These are phyloP conservation scores for Silurus asotus DNA, from an alignment of 2,113 vertebrate genomes.

Conservation along the genomic window DNA sequence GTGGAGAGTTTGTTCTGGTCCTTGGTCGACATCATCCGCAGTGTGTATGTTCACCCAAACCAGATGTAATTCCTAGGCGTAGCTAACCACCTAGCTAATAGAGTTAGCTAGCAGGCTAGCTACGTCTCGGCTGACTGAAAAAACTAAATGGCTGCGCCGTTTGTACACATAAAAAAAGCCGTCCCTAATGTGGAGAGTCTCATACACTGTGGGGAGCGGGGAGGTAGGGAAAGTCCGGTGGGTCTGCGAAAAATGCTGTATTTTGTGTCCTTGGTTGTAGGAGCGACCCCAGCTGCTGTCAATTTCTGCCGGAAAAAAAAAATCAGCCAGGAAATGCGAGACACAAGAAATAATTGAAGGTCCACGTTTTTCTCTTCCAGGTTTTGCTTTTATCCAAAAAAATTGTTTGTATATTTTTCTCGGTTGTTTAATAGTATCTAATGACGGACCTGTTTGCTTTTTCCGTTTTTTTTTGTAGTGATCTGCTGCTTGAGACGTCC, in stretches of 20 bases:
- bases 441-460: constrained; percentile 55
- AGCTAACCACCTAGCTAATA: constrained; percentile 68
- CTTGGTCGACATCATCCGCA: constrained; percentile 78
- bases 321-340: constrained; percentile 40
- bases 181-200: neutral
- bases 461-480: constrained; percentile 46
- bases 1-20: constrained; percentile 77
- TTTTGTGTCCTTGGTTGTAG: constrained; percentile 54
- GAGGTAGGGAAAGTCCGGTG: constrained; percentile 48
- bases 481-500: constrained; percentile 63
- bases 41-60: constrained; percentile 39
- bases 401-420: neutral
- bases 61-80: constrained; percentile 50
- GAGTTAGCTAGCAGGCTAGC: constrained; percentile 66
- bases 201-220: constrained; percentile 34
- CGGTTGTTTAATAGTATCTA: constrained; percentile 48
- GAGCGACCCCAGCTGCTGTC: constrained; percentile 60
- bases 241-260: constrained; percentile 46
- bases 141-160: constrained; percentile 43
- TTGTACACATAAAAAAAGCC: neutral
- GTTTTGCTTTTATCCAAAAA: no score
- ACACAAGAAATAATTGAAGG: neutral
- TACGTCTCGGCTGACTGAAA: constrained; percentile 45
- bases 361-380: constrained; percentile 8
- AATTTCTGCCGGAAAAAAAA: constrained; percentile 41